Conservation (phyloP, 2,113 vertebrate species). For the Synchiropus splendidus region DNA sequence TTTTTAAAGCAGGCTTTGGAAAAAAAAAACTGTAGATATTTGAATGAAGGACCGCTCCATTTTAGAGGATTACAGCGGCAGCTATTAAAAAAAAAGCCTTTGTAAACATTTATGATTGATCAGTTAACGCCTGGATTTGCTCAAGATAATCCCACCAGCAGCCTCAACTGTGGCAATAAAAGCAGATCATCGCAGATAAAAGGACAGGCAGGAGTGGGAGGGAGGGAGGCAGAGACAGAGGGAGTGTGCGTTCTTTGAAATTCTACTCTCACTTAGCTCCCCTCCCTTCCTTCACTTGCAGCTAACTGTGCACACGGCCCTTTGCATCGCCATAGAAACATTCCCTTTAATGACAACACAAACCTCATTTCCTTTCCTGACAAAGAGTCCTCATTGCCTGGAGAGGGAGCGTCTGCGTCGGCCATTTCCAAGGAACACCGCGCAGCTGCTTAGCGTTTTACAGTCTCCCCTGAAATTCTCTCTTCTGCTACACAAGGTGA, state of each 20-base stretch:
- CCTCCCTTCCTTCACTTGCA: constrained; percentile 45
- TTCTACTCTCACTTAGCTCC: constrained; percentile 58
- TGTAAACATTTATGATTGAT: constrained; percentile 24
- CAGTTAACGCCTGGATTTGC: constrained; percentile 22
- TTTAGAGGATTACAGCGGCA: no score
- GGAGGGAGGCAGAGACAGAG: constrained; percentile 27
- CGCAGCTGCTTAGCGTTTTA: not conserved
- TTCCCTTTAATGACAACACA: constrained; percentile 64
- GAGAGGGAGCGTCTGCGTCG: constrained; percentile 43
- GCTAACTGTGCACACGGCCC: constrained; percentile 64
- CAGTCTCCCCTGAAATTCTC: no score
- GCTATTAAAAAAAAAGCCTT: no score
- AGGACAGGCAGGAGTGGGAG: constrained; percentile 24
- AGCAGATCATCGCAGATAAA: constrained; percentile 56
- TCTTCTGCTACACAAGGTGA: no score
- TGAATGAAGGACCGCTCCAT: no score
- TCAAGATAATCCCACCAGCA: constrained; percentile 24
- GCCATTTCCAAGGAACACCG: constrained; percentile 43
- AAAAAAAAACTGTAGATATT: no score
- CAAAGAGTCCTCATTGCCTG: constrained; percentile 60
- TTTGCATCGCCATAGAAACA: constrained; percentile 64
- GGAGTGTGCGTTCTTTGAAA: constrained; percentile 64
- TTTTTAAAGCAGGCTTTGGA: no score
- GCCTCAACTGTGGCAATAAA: constrained; percentile 40
- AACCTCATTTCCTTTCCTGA: constrained; percentile 67